Base-by-base conservation (phyloP, 2,113 vertebrate genomes). In the Tachysurus fulvidraco region DNA sequence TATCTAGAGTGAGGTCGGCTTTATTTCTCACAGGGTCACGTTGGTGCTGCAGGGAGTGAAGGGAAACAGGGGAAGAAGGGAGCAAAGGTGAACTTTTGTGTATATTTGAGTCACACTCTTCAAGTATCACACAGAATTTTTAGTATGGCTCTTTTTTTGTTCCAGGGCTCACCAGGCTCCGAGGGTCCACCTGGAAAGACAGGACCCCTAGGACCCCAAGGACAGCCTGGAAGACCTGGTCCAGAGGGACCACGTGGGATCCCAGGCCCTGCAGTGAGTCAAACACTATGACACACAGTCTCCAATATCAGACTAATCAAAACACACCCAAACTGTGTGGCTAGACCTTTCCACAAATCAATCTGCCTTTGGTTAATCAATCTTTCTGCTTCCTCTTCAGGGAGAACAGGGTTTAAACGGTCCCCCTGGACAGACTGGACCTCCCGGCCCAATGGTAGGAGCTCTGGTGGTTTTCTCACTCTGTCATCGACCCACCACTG, bases 381-480 rank as follows among this genome's bases (percentile, higher is more conserved):
- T 83, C 79, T 69, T 28, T 44, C 54, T 90, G 71, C 69, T 90
- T 85, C 17, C 60, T 90, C 83, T 89, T 36, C 76, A 98, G 97
- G 97, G 97, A 23, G 97, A 98, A 83, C 97, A 97, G 85, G 97
- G 97, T 1, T 91, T 97, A 80, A 93, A 95, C 86, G 97, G 97
- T 65, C 92, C 97, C n/a, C 94, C 95, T 0, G 97, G 97, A 57
- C 95, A 95, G 89, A 93, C 90, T 0, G 97, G 97, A 44, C 97
- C 97, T 10, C 96, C 97, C 0, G 97, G 97, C 16, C 97, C 97
- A 69, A 85, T 96, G 95, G 97, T 99, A 94, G 94, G 96, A 85
- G 30, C 52, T 77, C 17, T 16, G 6, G 9, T 11, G 62, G 12
- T 52, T 44, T 25, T 73, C 46, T 64, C 30, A 16, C 67, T 62